Base-by-base conservation (phyloP, 2,888 invertebrate genomes). In the Spicauda simplicius region DNA sequence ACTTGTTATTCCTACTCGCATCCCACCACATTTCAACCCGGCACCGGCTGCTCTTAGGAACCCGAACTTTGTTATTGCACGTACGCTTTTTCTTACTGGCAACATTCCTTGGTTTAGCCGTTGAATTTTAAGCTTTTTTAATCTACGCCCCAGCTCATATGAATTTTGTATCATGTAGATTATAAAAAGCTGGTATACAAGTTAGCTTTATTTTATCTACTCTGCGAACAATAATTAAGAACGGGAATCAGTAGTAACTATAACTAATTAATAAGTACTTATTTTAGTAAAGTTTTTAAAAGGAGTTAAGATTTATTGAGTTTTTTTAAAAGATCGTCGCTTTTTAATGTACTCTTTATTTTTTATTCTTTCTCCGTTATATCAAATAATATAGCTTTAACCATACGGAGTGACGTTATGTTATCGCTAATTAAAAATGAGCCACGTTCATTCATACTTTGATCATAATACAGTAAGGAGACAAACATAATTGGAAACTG, bases 11-110 rank as follows among this genome's bases (percentile, higher is more conserved):
- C 90, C 78, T 75, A 70, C 76, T 76, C 79, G 80, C 78, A 73
- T 78, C 70, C 80, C 79, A 79, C 86, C 88, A 88, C 88, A 90
- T 88, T 86, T 89, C 84, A 88, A 83, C 84, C 80, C 69, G 77
- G 80, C 80, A 79, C 86, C 88, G 85, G 83, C 85, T 89, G 87
- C 78, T 81, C 79, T 78, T 50, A 77, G 76, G 73, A 83, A 83
- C 82, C 80, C 84, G 81, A 88, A 87, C 85, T 87, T 87, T 87
- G 85, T 85, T 86, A 85, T 87, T 86, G 81, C 82, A 79, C 79
- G 83, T 82, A 79, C 78, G 74, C 74, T 80, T 81, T 80, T 82
- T 76, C 77, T 75, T 70, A 76, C 75, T 59, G 19, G 45, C 77
- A 73, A 80, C 78, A 80, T 80, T 77, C 77, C 74, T 74, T 69